Evolutionary conservation across 2,888 invertebrate genomes (phyloP), one percentile per base, ranked within the genome.

Genomic region (Acrobasis consociella): DNA sequence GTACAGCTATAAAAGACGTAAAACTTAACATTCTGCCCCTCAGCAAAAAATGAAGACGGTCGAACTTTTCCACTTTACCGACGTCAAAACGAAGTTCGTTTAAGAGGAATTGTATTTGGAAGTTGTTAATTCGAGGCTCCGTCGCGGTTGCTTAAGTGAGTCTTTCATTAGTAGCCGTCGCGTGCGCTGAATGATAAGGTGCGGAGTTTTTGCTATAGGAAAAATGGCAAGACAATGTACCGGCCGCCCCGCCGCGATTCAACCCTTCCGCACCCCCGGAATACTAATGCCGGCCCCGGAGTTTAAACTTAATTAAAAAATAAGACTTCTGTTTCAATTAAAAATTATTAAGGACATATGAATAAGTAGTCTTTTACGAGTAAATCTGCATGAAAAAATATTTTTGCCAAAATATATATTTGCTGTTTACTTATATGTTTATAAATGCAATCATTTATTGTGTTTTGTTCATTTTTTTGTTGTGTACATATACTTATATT

Each of bases 121-220:
- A 91, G 81, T 91, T 91, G 88, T 87, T 89, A 91, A 91, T 89
- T 89, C 87, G 74, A 80, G 85, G 83, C 87, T 85, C 77, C 78
- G 72, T 82, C 82, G 80, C 82, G 80, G 85, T 87, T 85, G 83
- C 85, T 89, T 89, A 88, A 90, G 86, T 84, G 83, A 89, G 90
- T 85, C 88, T 89, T 90, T 91, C 91, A 90, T 91, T 92, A 91
- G 89, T 84, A 85, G 78, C 80, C 79, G 78, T 81, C 87, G 84
- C 91, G 91, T 89, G 91, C 81, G 75, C 65, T 72, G 91, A 90
- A 91, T 91, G 80, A 80, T 81, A 86, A 87, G 74, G 70, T 69
- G 61, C 66, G 59, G 72, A 77, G 72, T 81, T 86, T 83, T 81
- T 78, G 80, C 83, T 77, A 76, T 80, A 76, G 67, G 61, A 86